A percentile compares a stretch with the other conserved stretches of the same genome.
These are phyloP conservation scores for Melipona beecheii DNA, from an alignment of 2,888 invertebrate species.

Conservation along the genomic window DNA sequence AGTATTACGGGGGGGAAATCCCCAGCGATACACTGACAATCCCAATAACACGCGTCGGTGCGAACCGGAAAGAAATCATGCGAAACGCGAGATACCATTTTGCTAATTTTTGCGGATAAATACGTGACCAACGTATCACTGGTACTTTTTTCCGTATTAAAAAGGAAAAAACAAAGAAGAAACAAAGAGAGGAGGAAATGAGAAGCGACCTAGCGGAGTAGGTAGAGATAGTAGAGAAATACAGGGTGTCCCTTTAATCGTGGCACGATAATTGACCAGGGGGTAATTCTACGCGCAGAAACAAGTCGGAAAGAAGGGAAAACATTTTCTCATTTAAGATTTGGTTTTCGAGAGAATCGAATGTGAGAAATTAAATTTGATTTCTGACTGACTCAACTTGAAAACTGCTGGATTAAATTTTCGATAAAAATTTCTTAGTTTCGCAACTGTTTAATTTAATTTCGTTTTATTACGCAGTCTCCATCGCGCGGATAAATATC, in stretches of 20 bases:
- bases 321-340: too few relatives aligned
- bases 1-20: conserved; percentile 2
- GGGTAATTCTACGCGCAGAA: too few relatives aligned
- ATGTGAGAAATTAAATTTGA: too few relatives aligned
- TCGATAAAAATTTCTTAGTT: too few relatives aligned
- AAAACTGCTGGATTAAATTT: too few relatives aligned
- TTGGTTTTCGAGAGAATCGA: too few relatives aligned
- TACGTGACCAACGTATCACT: conserved; percentile 35
- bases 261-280: too few relatives aligned
- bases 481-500: too few relatives aligned
- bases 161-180: background rate
- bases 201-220: background rate
- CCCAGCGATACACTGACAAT: conserved; percentile 4
- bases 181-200: conserved; percentile 1
- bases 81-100: conserved; percentile 22
- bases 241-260: background rate
- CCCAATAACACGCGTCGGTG: conserved; percentile 12
- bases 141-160: conserved; percentile 31
- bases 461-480: too few relatives aligned
- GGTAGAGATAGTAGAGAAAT: background rate
- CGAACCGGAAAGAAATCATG: conserved; percentile 31
- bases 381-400: too few relatives aligned
- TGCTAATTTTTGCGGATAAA: conserved; percentile 59
- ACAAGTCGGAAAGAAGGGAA: too few relatives aligned
- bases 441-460: too few relatives aligned